phyloP scores from a whole-genome alignment of 2,888 invertebrate genomes.

The Monoplex corrugatus region DNA sequence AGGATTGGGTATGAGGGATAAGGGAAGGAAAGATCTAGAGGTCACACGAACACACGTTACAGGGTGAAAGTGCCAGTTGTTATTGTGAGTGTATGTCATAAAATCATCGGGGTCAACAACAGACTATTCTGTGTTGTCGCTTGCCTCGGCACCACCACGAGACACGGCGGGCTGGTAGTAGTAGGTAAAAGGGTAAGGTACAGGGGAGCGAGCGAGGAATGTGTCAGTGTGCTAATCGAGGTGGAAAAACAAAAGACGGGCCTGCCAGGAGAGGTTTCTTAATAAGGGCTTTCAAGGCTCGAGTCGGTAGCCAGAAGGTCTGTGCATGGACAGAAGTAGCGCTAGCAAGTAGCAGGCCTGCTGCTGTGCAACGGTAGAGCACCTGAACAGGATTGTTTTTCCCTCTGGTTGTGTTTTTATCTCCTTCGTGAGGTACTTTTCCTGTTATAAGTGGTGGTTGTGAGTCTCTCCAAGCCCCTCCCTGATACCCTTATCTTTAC shows the following conservation, averaged over 20 bases:
- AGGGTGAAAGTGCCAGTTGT: background rate
- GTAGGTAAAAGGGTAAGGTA: too few species aligned
- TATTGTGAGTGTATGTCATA: background rate
- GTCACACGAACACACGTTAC: too few species aligned
- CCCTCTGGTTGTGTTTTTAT: background rate
- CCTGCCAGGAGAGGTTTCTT: background rate
- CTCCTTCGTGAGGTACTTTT: background rate
- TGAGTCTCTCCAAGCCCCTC: too few species aligned
- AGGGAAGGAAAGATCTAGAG: background rate
- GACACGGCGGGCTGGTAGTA: too few species aligned
- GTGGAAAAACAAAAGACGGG: slow-evolving; percentile 49
- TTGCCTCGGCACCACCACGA: background rate
- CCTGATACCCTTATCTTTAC: too few species aligned
- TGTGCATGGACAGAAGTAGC: background rate
- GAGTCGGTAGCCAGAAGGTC: background rate
- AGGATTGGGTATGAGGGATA: too few species aligned
- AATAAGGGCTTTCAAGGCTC: background rate
- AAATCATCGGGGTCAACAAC: background rate
- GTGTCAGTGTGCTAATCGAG: slow-evolving; percentile 42
- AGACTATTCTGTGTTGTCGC: background rate
- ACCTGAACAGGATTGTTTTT: background rate
- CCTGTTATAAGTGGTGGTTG: too few species aligned
- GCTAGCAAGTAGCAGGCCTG: too few species aligned
- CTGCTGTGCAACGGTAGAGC: background rate
- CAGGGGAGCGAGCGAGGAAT: slow-evolving; percentile 9